phyloP scores from a whole-genome alignment of 2,113 vertebrate species.

The Toxotes jaculatrix region DNA sequence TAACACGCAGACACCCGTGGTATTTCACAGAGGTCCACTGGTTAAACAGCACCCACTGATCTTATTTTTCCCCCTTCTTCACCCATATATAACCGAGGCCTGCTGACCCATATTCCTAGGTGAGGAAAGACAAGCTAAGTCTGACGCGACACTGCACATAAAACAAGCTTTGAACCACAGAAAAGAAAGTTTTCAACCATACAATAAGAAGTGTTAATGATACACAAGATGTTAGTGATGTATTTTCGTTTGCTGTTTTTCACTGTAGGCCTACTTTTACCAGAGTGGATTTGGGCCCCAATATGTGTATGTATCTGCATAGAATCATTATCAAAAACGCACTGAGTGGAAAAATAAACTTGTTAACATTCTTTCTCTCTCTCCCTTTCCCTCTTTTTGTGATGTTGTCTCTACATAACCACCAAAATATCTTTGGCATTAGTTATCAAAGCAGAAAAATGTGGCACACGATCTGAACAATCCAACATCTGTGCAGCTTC shows the following conservation, averaged over 20 bases:
- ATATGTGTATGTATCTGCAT: too few species aligned
- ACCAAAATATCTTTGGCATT: too few species aligned
- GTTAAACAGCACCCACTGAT: conserved; percentile 46
- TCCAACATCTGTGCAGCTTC: too few species aligned
- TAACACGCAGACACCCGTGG: conserved; percentile 36
- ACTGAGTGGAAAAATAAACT: background rate
- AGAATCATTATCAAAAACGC: too few species aligned
- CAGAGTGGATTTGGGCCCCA: background rate
- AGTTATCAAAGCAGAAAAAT: too few species aligned
- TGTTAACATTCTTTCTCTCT: too few species aligned
- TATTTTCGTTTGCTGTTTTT: background rate
- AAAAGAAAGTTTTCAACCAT: background rate
- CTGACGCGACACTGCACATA: background rate
- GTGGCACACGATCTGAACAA: too few species aligned
- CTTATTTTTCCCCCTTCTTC: conserved; percentile 8
- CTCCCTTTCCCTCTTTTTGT: too few species aligned
- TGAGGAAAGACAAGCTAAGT: conserved; percentile 14
- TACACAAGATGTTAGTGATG: background rate
- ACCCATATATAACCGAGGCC: background rate
- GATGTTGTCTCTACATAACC: too few species aligned
- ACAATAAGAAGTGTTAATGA: background rate
- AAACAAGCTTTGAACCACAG: background rate
- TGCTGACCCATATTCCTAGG: conserved; percentile 55
- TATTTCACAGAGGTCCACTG: conserved; percentile 62
- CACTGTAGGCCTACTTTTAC: background rate